phyloP scores from a whole-genome alignment of 2,113 vertebrate genomes.

The Phycodurus eques region DNA sequence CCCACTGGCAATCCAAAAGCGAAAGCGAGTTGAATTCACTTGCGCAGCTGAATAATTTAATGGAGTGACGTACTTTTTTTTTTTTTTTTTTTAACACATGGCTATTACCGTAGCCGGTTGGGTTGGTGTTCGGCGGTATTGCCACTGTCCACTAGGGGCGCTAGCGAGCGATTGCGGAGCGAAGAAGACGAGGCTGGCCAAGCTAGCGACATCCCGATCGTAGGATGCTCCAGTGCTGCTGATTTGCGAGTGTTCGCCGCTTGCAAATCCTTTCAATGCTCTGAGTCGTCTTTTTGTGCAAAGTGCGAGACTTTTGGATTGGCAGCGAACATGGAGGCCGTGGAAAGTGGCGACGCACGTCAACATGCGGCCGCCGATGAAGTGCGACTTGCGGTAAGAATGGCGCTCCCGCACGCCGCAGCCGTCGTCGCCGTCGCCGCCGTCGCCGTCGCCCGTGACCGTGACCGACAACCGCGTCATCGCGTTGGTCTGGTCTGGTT shows the following conservation, averaged over 20 bases:
- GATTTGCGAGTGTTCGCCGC: not conserved
- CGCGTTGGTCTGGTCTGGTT: no score
- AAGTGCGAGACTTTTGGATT: not conserved
- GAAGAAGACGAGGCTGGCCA: constrained; percentile 27
- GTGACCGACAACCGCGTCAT: no score
- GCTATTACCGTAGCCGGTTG: not conserved
- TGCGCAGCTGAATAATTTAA: no score
- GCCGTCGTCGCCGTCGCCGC: not conserved
- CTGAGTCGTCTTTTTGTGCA: not conserved
- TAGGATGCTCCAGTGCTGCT: not conserved
- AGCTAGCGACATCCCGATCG: not conserved
- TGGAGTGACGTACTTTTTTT: no score
- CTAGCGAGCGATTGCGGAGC: not conserved
- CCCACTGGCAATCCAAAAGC: no score
- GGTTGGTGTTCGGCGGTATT: not conserved
- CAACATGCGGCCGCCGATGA: constrained; percentile 33
- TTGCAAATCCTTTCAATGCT: not conserved
- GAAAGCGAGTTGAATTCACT: no score
- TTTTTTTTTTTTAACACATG: no score
- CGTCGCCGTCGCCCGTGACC: not conserved
- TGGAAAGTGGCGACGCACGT: constrained; percentile 45
- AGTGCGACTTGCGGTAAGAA: constrained; percentile 47
- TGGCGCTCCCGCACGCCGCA: constrained; percentile 14
- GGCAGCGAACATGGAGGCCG: constrained; percentile 36
- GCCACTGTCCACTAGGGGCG: not conserved